Percentiles rank a stretch among this genome's conserved stretches.
phyloP scores from a whole-genome alignment of 1,140 invertebrate genomes.

The Aleiodes sp. region DNA sequence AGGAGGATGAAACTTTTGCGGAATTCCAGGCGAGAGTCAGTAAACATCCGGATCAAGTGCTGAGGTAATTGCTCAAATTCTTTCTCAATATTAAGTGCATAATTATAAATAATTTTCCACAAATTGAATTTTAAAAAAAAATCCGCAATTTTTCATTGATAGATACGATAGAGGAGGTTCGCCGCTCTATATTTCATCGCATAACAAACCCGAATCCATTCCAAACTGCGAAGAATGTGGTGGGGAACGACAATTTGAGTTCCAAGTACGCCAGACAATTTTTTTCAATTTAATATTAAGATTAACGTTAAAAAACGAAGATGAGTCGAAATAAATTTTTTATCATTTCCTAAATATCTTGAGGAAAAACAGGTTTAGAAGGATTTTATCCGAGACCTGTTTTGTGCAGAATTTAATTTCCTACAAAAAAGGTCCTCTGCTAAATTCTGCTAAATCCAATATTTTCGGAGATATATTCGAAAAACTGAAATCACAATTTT shows the following conservation, averaged over 20 bases:
- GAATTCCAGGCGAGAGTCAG: conserved; percentile 74
- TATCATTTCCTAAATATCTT: too few species aligned
- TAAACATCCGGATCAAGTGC: conserved; percentile 77
- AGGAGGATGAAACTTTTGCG: conserved; percentile 79
- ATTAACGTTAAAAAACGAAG: too few species aligned
- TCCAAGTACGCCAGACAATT: conserved; percentile 84
- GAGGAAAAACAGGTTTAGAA: too few species aligned
- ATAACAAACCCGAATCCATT: conserved; percentile 66
- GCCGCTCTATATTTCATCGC: conserved; percentile 83
- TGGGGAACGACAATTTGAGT: conserved; percentile 85
- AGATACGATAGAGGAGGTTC: conserved; percentile 81
- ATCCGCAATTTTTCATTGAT: conserved; percentile 20
- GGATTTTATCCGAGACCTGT: background rate
- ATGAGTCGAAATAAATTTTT: too few species aligned
- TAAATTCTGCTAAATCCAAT: too few species aligned
- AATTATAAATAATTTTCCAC: background rate
- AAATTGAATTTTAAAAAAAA: too few species aligned
- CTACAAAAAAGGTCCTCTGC: too few species aligned
- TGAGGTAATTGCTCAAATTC: conserved; percentile 64
- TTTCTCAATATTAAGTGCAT: background rate
- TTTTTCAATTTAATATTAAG: too few species aligned
- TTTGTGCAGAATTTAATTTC: too few species aligned
- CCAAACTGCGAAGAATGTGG: conserved; percentile 83
- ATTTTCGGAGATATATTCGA: too few species aligned
- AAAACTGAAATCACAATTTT: too few species aligned